A percentile compares a stretch with the other conserved stretches of the same genome.
These are phyloP conservation scores for Drusus annulatus DNA, from an alignment of 1,140 invertebrate species.

Conservation along the genomic window DNA sequence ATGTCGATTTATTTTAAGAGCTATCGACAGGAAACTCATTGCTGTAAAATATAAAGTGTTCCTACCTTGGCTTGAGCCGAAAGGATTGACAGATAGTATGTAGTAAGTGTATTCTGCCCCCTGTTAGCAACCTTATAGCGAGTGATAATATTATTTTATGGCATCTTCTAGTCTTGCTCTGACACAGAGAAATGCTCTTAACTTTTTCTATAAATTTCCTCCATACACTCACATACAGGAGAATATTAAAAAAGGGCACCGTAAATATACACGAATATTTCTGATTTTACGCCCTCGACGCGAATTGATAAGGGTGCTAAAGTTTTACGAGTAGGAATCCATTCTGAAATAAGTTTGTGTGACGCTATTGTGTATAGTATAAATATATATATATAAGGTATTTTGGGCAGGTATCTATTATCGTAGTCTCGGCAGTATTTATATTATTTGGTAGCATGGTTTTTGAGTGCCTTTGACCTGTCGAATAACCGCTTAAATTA, in stretches of 20 bases:
- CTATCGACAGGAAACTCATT: background rate
- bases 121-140: background rate
- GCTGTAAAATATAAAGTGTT: background rate
- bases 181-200: slow-evolving; percentile 5
- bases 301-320: background rate
- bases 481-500: background rate
- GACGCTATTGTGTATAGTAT: background rate
- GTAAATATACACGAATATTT: background rate
- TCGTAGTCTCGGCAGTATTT: background rate
- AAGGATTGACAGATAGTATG: no score
- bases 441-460: slow-evolving; percentile 2
- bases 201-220: slow-evolving; percentile 5
- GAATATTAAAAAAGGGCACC: slow-evolving; percentile 5
- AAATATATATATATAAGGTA: background rate
- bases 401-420: background rate
- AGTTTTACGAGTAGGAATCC: background rate
- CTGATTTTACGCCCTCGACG: background rate
- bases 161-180: background rate
- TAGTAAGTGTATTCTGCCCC: no score
- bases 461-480: slow-evolving; percentile 7
- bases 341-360: slow-evolving; percentile 14
- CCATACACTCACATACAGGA: background rate
- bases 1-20: no score
- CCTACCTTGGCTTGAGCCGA: no score
- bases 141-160: slow-evolving; percentile 6